A percentile compares a stretch with the other conserved stretches of the same genome.
phyloP scores from a whole-genome alignment of 92 coral and sea anemone genomes.

The Phenganax stokvisi region DNA sequence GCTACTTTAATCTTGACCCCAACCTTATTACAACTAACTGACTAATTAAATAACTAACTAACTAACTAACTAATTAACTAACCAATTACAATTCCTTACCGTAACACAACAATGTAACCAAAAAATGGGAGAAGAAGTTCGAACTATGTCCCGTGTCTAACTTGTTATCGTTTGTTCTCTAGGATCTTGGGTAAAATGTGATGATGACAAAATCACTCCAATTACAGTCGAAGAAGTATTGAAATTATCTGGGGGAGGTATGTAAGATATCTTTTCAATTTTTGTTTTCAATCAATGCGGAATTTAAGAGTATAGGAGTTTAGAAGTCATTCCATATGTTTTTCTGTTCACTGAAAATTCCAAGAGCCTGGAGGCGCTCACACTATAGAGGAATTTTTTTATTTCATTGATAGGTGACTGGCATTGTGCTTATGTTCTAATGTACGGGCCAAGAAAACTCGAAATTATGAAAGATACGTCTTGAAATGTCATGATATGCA shows the following conservation, averaged over 20 bases:
- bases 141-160: not conserved
- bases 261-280: no score
- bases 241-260: constrained; percentile 96
- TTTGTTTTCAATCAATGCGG: no score
- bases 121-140: no score
- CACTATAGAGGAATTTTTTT: not conserved
- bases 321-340: no score
- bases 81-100: no score
- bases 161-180: not conserved
- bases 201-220: constrained; percentile 79
- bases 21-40: no score
- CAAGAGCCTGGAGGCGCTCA: not conserved
- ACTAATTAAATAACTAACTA: no score
- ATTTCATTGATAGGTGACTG: constrained; percentile 70
- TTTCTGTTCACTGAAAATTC: not conserved
- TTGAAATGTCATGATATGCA: not conserved
- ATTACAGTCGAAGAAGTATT: constrained; percentile 73
- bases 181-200: constrained; percentile 97
- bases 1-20: no score
- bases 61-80: no score
- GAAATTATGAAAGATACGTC: constrained; percentile 57
- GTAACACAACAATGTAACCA: not conserved
- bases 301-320: no score
- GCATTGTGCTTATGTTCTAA: constrained; percentile 92
- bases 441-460: constrained; percentile 77